phyloP scores from a whole-genome alignment of 1,140 invertebrate species.

The Limonius californicus region DNA sequence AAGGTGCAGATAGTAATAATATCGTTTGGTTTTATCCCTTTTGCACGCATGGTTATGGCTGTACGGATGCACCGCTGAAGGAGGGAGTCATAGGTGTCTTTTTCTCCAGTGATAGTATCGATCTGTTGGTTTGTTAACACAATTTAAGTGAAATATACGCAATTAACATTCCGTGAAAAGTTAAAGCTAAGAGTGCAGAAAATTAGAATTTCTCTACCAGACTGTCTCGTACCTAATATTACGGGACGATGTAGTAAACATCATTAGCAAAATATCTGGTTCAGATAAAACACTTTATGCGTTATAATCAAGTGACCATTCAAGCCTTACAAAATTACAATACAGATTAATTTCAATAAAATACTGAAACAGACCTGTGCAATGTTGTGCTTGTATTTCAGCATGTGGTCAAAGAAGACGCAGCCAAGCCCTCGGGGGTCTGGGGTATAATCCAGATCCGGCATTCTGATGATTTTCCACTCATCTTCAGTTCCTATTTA shows the following conservation, averaged over 20 bases:
- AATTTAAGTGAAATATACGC: no score
- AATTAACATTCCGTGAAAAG: no score
- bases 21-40: conserved; percentile 25
- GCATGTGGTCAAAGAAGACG: background rate
- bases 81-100: conserved; percentile 26
- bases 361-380: background rate
- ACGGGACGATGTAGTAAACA: no score
- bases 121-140: no score
- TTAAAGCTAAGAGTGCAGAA: no score
- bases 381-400: background rate
- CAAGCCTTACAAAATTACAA: no score
- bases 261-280: no score
- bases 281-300: no score
- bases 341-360: no score
- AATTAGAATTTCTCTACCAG: no score
- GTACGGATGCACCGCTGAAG: conserved; percentile 27
- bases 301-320: no score
- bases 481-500: background rate
- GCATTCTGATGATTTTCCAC: background rate
- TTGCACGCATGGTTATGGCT: conserved; percentile 27
- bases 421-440: background rate
- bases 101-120: conserved; percentile 25
- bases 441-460: background rate
- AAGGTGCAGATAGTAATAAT: conserved; percentile 28
- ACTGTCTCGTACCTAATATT: no score